Evolutionary conservation across 2,113 vertebrate genomes (phyloP), one percentile per base, ranked within the genome.

Genomic region (Sterrhoptilus dennistouni): DNA sequence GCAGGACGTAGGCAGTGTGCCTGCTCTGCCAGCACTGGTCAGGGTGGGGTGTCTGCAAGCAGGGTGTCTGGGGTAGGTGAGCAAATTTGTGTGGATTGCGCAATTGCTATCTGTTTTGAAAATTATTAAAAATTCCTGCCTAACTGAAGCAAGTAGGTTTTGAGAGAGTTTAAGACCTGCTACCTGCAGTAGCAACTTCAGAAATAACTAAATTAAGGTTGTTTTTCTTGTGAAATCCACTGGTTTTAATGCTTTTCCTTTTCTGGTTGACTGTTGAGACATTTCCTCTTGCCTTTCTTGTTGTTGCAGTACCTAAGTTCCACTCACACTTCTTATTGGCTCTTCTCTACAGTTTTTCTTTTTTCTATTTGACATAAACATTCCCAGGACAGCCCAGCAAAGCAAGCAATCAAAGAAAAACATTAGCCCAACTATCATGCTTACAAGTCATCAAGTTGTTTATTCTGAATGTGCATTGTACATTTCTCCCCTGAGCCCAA

Each of bases 1-100:
- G 69, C 25, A 11, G 45, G 66, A 16, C 17, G 44, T 28, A 3
- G 20, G 56, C 63, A 13, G 22, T 2, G 22, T 25, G 28, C 15
- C 72, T 38, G 13, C 2, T 0, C 76, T 57, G 28, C 60, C 3
- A 2, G 12, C 28, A 38, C 49, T 23, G 38, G 2, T 22, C 21
- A 7, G 44, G 54, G 12, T 8, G 15, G 40, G 35, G 5, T 36
- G 49, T 29, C 38, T 75, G 68, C 18, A 8, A 19, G 33, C 40
- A 40, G 49, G 15, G 36, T 31, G 36, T 53, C 44, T 14, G 44
- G 14, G 44, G 5, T 42, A 8, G 31, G 71, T 22, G 45, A 47
- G 11, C 9, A 49, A 35, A 77, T 50, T 40, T 29, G 5, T 29
- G n/a, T 54, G 23, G 33, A 12, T 47, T 28, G 15, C n/a, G 23